Base-by-base conservation (phyloP, 2,888 invertebrate genomes). In the Lymantria dispar region DNA sequence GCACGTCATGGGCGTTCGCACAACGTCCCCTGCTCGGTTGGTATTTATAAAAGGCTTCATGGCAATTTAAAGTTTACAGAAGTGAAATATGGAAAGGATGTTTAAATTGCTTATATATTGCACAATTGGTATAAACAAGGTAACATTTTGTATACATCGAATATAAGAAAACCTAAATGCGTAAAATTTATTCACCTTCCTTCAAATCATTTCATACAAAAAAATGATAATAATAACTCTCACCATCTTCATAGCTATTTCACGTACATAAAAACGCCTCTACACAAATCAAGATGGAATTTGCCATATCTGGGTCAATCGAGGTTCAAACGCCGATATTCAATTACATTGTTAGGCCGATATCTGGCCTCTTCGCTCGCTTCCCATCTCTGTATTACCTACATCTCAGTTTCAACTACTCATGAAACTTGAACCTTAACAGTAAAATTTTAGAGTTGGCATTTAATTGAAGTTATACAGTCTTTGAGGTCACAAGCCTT, bases 321-420 rank as follows among this genome's bases (percentile, higher is more conserved):
- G 62, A 61, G 62, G 56, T 59, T 63, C 52, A 61, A 62, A 47
- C 63, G 43, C 48, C 53, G 70, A 78, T 85, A 89, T 89, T 89
- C 87, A 88, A 90, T 90, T 88, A 89, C 74, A 75, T 70, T 76
- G 60, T 62, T 60, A 61, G 57, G 56, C 82, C 80, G 75, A 83
- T 84, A 83, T 80, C 63, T 76, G 72, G 76, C 85, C 80, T 68
- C 72, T 60, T 70, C 82, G 72, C 71, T 77, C 58, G 74, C 69
- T 71, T 74, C 71, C 76, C 77, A 80, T 81, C 80, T 80, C 82
- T 66, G 78, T 82, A 83, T 83, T 83, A 80, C 73, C 76, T 73
- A 71, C 73, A 78, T 74, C 71, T 69, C 68, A 60, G 54, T 50
- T 47, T 43, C 30, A 43, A 8, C 37, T 56, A 51, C 38, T 61